These are phyloP conservation scores for Monarcha castaneiventris DNA, from an alignment of 2,113 vertebrate genomes.

Conservation along the genomic window DNA sequence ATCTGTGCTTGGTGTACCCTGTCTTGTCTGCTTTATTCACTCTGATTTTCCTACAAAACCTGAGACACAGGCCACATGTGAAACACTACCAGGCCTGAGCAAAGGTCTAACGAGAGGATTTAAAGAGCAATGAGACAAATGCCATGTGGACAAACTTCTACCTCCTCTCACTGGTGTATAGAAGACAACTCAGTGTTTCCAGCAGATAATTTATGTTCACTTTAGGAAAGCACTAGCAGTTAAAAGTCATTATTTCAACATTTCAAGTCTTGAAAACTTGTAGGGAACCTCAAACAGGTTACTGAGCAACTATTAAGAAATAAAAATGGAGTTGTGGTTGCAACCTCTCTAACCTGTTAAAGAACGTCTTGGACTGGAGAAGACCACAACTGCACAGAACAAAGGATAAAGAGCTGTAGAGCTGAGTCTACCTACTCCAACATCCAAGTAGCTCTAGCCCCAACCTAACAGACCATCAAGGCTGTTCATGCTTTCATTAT, in stretches of 20 bases:
- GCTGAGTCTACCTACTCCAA: not conserved
- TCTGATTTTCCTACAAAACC: not conserved
- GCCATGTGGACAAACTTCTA: not conserved
- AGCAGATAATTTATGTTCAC: not conserved
- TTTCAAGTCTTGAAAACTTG: not conserved
- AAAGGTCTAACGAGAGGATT: not conserved
- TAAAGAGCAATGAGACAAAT: not conserved
- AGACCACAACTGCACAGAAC: not conserved
- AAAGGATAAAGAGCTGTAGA: not conserved
- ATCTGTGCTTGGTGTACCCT: not conserved
- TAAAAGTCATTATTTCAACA: not conserved
- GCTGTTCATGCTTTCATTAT: not conserved
- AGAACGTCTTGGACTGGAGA: not conserved
- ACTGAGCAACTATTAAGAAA: not conserved
- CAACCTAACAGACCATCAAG: not conserved
- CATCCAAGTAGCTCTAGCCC: rapidly evolving
- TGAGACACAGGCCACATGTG: not conserved
- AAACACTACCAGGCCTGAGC: not conserved
- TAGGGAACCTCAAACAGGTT: not conserved
- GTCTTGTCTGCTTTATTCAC: not conserved
- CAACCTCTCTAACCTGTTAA: not conserved
- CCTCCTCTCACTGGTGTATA: not conserved
- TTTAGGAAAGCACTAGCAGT: not conserved
- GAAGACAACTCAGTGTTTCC: not conserved
- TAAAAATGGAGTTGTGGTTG: not conserved